Conservation (phyloP, 2,113 vertebrate genomes). For the Mola mola region DNA sequence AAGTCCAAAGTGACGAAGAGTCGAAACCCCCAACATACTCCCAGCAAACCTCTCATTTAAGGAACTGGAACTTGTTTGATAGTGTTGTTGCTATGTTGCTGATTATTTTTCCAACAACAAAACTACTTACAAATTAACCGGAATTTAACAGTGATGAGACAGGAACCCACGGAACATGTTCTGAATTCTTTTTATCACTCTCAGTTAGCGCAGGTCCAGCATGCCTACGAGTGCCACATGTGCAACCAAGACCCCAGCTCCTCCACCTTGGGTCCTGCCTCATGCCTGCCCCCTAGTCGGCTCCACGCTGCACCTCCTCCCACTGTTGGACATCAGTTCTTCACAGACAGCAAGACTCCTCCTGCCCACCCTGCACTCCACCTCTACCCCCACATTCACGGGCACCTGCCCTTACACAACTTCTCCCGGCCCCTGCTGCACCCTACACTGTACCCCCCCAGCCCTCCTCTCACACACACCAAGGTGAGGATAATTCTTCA, state of each 20-base stretch:
- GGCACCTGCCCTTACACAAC: conserved; percentile 93
- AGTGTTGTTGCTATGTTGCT: too few relatives aligned
- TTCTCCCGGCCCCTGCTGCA: conserved; percentile 93
- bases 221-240: conserved; percentile 94
- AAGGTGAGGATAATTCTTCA: conserved; percentile 90
- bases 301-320: conserved; percentile 81
- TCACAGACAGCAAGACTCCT: conserved; percentile 92
- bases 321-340: conserved; percentile 87
- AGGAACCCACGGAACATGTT: neutral
- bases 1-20: too few relatives aligned
- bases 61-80: too few relatives aligned
- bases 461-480: conserved; percentile 93
- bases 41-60: too few relatives aligned
- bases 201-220: conserved; percentile 87
- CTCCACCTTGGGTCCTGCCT: conserved; percentile 82
- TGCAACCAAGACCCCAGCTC: conserved; percentile 93
- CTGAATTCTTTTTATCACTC: conserved; percentile 27
- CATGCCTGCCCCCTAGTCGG: conserved; percentile 85
- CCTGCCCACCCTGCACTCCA: conserved; percentile 94
- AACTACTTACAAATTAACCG: too few relatives aligned
- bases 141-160: too few relatives aligned
- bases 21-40: too few relatives aligned
- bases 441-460: conserved; percentile 90
- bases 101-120: too few relatives aligned
- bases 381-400: conserved; percentile 98